phyloP scores from a whole-genome alignment of 2,888 invertebrate genomes.

The Opisthograptis luteolata region DNA sequence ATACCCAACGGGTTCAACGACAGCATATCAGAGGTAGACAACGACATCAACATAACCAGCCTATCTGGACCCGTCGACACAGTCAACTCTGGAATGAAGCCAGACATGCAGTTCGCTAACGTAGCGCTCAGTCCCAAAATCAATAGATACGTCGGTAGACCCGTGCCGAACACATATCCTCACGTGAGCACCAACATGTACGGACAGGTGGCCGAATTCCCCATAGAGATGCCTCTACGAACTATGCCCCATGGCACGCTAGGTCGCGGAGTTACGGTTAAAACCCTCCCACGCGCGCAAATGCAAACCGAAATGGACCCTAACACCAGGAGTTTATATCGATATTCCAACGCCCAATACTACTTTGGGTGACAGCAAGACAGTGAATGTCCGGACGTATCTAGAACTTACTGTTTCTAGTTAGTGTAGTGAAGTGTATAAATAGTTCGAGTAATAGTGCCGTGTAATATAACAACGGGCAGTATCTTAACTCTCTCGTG shows the following conservation, averaged over 20 bases:
- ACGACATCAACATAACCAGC: conserved; percentile 90
- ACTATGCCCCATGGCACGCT: conserved; percentile 78
- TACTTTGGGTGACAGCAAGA: conserved; percentile 91
- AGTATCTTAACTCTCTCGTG: conserved; percentile 11
- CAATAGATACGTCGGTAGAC: conserved; percentile 78
- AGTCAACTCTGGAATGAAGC: conserved; percentile 72
- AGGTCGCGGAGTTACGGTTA: conserved; percentile 76
- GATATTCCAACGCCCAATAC: conserved; percentile 87
- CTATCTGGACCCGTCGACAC: conserved; percentile 86
- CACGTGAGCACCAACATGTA: conserved; percentile 81
- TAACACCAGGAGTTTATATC: conserved; percentile 86
- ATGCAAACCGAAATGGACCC: conserved; percentile 80
- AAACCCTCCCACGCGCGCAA: conserved; percentile 75
- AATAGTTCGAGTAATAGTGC: conserved; percentile 23
- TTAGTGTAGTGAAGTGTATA: conserved; percentile 65
- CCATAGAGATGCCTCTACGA: conserved; percentile 81
- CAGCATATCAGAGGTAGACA: conserved; percentile 93
- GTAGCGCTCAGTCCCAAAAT: conserved; percentile 77
- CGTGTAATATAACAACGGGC: conserved; percentile 5
- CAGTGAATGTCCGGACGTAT: conserved; percentile 79
- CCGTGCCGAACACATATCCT: conserved; percentile 78
- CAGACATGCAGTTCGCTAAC: conserved; percentile 77
- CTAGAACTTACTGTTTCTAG: conserved; percentile 85
- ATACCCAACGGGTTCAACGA: conserved; percentile 93
- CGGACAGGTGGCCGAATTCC: conserved; percentile 80